Percentiles rank a stretch among this genome's conserved stretches.
These are phyloP conservation scores for Drosophila yakuba DNA, from an alignment of 1,140 invertebrate genomes.

Conservation along the genomic window DNA sequence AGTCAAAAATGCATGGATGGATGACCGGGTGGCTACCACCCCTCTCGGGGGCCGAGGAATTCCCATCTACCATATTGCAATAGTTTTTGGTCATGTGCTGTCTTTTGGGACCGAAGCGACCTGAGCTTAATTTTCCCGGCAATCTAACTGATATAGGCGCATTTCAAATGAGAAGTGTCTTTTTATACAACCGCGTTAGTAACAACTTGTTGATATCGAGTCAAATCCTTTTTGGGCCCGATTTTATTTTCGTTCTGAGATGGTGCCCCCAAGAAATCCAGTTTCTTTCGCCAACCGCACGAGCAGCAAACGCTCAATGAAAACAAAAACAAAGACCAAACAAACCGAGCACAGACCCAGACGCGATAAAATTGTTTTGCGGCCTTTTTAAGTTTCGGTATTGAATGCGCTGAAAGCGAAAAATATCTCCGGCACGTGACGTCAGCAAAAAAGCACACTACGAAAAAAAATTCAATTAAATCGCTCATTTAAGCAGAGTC, in stretches of 20 bases:
- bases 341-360: conserved; percentile 1
- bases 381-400: conserved; percentile 17
- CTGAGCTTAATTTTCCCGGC: no score
- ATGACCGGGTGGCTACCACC: not conserved
- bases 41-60: not conserved
- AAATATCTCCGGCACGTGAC: not conserved
- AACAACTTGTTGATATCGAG: not conserved
- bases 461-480: not conserved
- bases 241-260: not conserved
- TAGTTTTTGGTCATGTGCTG: conserved; percentile 1
- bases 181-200: not conserved
- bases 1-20: conserved; percentile 19
- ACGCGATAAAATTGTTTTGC: conserved; percentile 10
- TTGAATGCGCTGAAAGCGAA: conserved; percentile 19
- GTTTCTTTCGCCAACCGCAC: conserved; percentile 10
- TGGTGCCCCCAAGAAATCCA: conserved; percentile 13
- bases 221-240: not conserved
- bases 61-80: conserved; percentile 8
- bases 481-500: no score
- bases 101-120: conserved; percentile 1
- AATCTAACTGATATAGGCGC: no score
- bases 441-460: not conserved
- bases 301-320: not conserved
- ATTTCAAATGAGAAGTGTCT: no score
- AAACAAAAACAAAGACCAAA: conserved; percentile 16